Evolutionary conservation across 2,113 vertebrate genomes (phyloP), one percentile per base, ranked within the genome.

Genomic region (Tychaedon coryphoeus): DNA sequence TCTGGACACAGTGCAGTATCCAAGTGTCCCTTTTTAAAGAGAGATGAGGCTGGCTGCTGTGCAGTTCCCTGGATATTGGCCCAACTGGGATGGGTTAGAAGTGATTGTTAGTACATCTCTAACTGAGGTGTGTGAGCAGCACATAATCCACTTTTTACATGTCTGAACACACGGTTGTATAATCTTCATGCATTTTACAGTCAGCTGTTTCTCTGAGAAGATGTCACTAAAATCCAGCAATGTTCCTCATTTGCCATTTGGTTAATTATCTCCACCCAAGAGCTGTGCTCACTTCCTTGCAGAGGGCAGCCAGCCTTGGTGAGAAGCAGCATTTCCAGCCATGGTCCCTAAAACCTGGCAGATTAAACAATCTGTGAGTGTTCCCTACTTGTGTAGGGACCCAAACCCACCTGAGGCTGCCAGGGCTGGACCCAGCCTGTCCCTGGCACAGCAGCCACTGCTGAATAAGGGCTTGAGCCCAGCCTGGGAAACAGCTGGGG

Each of bases 401-500:
- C 29, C 47, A 42, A 17, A 12, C 1, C 3, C 5, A 0, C 4
- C 19, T 5, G 11, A 2, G 7, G 13, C 31, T 58, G 50, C 42
- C 45, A 11, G 31, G 31, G 19, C 50, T 64, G n/a, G 29, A 9
- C 19, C n/a, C 61, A 67, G 53, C 29, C 61, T 53, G 45, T 22
- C 16, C 61, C 53, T 75, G 70, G 14, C 25, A n/a, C 5, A 3
- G 33, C 33, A 56, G 36, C 34, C 3, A 0, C 11, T 7, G 72
- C n/a, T 4, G 2, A 48, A 8, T 1, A 0, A 23, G 19, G 4
- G 26, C 12, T 47, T 2, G 17, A 42, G 54, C 50, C 45, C 70
- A 16, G 61, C 57, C 2, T 4, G 17, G 18, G 29, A 56, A 51
- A 56, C 8, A 1, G 0, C 57, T 19, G 1, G 0, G 33, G 3